Evolutionary conservation across 2,888 invertebrate genomes (phyloP), one percentile per base, ranked within the genome.

Genomic region (Labia minor): DNA sequence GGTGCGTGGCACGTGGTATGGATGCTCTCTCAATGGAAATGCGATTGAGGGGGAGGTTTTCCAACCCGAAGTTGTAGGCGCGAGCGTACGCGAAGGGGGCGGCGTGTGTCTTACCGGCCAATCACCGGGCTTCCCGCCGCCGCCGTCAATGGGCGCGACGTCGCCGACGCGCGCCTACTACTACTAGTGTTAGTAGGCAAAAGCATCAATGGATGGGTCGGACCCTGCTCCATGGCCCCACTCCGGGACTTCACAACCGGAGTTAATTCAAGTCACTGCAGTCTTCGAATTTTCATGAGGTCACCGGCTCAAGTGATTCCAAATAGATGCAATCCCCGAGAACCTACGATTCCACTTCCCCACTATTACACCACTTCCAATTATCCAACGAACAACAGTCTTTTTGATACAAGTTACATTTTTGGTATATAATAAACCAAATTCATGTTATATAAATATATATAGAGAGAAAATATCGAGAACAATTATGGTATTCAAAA

Each of bases 1-100:
- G 67, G 49, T 65, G 68, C 61, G 64, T 49, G 66, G 62, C 65
- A 67, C 66, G 63, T 61, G 26, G 33, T 65, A 67, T 49, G 61
- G 18, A 26, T 62, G 62, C 62, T 64, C 49, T 37, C 33, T n/a
- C 26, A 26, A 26, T 26, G 26, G 26, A 26, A 26, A 26, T 26
- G 16, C 2, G 49, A 64, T 19, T 64, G 64, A 26, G 21, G 64
- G 33, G 33, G 33, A 33, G 33, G 64, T 64, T 64, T 21, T 64
- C 33, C 19, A 11, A 19, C 21, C 64, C 19, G 20, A 21, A 18
- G 64, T 33, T 14, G 26, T 18, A 18, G 26, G 18, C 64, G 26
- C 64, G 26, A 16, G 64, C 1, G n/a, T 14, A 21, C 63, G 20
- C n/a, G n/a, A 20, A n/a, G n/a, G 26, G 21, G 21, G 18, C 18